phyloP scores from a whole-genome alignment of 2,888 invertebrate genomes.

The Maniola hyperantus region DNA sequence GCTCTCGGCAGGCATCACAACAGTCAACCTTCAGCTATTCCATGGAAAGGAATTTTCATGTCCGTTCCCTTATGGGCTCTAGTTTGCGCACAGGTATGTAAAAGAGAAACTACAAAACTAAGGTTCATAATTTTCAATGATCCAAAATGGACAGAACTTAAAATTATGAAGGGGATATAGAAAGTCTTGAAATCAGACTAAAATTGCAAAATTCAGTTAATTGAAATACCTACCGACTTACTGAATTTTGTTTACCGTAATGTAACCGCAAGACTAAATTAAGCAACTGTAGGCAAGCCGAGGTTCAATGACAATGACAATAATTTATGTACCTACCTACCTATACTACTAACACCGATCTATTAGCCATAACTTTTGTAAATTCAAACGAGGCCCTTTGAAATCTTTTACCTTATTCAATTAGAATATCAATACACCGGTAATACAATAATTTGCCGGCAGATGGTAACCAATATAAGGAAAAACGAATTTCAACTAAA shows the following conservation, averaged over 20 bases:
- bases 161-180: not conserved
- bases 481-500: not conserved
- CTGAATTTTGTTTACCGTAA: not conserved
- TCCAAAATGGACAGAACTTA: not conserved
- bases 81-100: constrained; percentile 85
- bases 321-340: no score
- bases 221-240: not conserved
- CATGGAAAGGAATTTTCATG: constrained; percentile 87
- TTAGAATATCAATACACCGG: no score
- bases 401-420: not conserved
- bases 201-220: not conserved
- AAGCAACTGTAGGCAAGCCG: no score
- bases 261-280: no score
- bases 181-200: constrained; percentile 2
- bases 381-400: not conserved
- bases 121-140: not conserved
- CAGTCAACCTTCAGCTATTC: constrained; percentile 83
- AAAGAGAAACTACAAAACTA: not conserved
- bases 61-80: constrained; percentile 88
- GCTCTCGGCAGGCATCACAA: constrained; percentile 83
- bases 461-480: constrained; percentile 20
- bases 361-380: not conserved
- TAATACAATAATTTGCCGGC: no score
- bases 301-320: no score
- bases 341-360: no score